phyloP scores from a whole-genome alignment of 2,113 vertebrate genomes.

The Dasyurus viverrinus region DNA sequence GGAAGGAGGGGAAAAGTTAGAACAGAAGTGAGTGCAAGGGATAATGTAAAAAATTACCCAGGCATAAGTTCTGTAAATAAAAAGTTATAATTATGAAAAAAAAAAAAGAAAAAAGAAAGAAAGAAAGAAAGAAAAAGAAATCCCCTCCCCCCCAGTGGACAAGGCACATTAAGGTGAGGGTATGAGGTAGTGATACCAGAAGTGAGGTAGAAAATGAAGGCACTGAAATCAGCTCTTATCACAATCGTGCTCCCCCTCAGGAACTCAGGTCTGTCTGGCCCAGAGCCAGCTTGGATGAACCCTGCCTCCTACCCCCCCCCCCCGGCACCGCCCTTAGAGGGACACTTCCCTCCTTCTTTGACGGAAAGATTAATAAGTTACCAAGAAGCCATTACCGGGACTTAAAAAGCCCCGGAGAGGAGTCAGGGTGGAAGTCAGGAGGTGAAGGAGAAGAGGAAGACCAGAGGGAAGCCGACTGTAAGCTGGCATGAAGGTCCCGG shows the following conservation, averaged over 20 bases:
- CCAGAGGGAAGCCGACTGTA: not conserved
- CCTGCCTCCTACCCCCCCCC: not conserved
- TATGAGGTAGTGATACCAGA: not conserved
- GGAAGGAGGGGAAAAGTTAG: no score
- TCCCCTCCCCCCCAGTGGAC: not conserved
- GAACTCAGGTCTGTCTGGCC: conserved; percentile 46
- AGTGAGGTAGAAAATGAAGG: not conserved
- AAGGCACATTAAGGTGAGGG: not conserved
- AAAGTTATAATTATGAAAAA: no score
- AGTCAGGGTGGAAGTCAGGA: not conserved
- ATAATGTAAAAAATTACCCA: no score
- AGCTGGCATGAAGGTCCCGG: not conserved
- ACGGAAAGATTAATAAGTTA: conserved; percentile 72
- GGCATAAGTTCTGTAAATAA: no score
- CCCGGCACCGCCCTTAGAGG: not conserved
- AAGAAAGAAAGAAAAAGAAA: no score
- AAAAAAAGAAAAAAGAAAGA: no score
- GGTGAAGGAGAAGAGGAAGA: not conserved
- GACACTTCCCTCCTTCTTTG: conserved; percentile 36
- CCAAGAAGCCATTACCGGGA: not conserved
- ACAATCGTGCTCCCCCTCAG: not conserved
- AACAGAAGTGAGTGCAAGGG: no score
- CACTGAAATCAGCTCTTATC: not conserved
- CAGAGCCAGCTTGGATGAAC: conserved; percentile 21
- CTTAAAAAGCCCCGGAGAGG: conserved; percentile 62